Percentiles rank a stretch among this genome's conserved stretches.
These are phyloP conservation scores for Ptychoptera albimana DNA, from an alignment of 2,888 invertebrate genomes.

Conservation along the genomic window DNA sequence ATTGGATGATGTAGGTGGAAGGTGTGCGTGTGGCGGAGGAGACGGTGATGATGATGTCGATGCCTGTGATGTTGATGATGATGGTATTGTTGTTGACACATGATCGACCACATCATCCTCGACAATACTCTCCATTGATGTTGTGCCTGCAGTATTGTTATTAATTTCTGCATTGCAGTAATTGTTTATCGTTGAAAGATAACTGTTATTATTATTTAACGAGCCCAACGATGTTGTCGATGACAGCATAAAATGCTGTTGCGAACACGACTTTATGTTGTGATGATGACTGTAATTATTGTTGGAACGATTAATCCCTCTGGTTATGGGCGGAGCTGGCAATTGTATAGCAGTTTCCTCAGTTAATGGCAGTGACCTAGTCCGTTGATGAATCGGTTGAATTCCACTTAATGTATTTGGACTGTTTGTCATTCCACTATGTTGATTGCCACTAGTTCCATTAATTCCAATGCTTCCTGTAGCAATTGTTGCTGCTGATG, in stretches of 20 bases:
- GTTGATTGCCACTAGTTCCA: not conserved
- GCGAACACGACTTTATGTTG: not conserved
- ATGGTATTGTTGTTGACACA: not conserved
- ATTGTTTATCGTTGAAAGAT: not conserved
- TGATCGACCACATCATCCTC: conserved; percentile 5
- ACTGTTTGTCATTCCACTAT: not conserved
- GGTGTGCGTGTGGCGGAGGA: conserved; percentile 3
- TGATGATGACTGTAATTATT: not conserved
- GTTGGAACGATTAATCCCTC: not conserved
- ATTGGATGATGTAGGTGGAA: too few relatives aligned
- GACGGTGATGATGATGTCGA: not conserved
- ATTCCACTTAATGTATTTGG: conserved; percentile 14
- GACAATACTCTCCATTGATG: conserved; percentile 8
- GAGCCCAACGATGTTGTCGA: not conserved
- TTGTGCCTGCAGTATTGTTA: conserved; percentile 3
- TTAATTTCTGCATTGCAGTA: conserved; percentile 4
- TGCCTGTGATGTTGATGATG: conserved; percentile 1
- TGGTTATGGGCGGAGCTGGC: conserved; percentile 6
- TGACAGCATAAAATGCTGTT: not conserved
- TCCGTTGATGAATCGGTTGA: conserved; percentile 43
- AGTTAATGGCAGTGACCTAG: conserved; percentile 50
- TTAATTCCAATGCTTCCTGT: not conserved
- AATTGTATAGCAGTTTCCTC: conserved; percentile 31
- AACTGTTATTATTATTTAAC: conserved; percentile 3
- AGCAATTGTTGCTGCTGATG: not conserved